Percentiles rank a stretch among this genome's conserved stretches.
These are phyloP conservation scores for Crotalus horridus DNA, from an alignment of 2,113 vertebrate genomes.

Conservation along the genomic window DNA sequence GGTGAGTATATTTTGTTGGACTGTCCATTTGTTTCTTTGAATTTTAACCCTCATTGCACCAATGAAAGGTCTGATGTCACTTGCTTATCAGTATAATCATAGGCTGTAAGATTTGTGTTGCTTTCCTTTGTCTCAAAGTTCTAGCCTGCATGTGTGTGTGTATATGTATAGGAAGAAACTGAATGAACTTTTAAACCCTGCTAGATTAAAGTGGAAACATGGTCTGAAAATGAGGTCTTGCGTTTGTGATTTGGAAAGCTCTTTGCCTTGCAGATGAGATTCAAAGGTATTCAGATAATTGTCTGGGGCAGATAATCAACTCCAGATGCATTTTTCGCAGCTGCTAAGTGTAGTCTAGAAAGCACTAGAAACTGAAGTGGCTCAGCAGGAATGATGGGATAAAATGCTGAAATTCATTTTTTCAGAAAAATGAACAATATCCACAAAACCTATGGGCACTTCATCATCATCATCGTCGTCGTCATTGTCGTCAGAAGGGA, in stretches of 20 bases:
- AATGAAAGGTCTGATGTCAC: neutral
- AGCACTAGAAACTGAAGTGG: neutral
- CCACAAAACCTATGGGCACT: neutral
- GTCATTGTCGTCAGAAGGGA: too few species aligned
- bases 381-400: neutral
- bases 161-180: neutral
- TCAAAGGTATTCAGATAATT: neutral
- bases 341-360: neutral
- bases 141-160: neutral
- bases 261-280: neutral
- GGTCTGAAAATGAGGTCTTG: neutral
- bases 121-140: neutral
- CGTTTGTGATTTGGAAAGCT: neutral
- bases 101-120: neutral
- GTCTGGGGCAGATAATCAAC: neutral
- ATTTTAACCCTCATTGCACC: neutral
- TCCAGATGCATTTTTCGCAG: neutral
- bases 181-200: neutral
- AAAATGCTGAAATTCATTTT: neutral
- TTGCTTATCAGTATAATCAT: neutral
- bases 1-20: neutral
- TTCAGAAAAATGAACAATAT: neutral
- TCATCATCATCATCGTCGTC: too few species aligned
- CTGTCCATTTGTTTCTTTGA: neutral
- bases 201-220: neutral